Evolutionary conservation across 1,140 invertebrate species (phyloP).

Genomic region (Archegozetes longisetosus): DNA sequence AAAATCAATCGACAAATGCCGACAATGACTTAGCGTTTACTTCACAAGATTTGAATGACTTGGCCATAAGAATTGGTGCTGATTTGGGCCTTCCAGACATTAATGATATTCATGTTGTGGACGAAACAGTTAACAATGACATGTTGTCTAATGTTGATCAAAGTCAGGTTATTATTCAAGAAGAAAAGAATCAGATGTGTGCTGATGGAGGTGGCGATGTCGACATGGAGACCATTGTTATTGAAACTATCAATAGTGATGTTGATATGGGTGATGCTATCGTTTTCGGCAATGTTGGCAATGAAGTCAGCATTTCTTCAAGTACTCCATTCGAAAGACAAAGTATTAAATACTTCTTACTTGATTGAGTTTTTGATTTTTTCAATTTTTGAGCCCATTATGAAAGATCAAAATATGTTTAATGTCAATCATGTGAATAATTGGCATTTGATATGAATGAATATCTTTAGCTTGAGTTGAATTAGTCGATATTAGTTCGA

Average conservation of each 20-base stretch:
- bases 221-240: not conserved
- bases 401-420: too few relatives aligned
- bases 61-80: not conserved
- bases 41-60: not conserved
- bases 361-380: too few relatives aligned
- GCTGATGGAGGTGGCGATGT: not conserved
- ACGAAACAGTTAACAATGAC: not conserved
- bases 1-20: not conserved
- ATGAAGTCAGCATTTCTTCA: not conserved
- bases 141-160: not conserved
- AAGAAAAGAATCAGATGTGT: not conserved
- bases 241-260: not conserved
- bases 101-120: not conserved
- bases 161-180: not conserved
- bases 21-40: not conserved
- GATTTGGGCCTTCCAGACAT: not conserved
- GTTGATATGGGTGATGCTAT: not conserved
- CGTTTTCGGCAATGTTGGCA: slow-evolving; percentile 2
- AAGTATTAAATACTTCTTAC: not conserved
- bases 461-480: too few relatives aligned
- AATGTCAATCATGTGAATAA: too few relatives aligned
- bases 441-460: too few relatives aligned
- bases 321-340: not conserved
- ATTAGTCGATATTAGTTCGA: not conserved
- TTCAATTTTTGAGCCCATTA: too few relatives aligned